Evolutionary conservation across 2,797 vertebrate genomes (phyloP).

Genomic region (Chrysocyon brachyurus): DNA sequence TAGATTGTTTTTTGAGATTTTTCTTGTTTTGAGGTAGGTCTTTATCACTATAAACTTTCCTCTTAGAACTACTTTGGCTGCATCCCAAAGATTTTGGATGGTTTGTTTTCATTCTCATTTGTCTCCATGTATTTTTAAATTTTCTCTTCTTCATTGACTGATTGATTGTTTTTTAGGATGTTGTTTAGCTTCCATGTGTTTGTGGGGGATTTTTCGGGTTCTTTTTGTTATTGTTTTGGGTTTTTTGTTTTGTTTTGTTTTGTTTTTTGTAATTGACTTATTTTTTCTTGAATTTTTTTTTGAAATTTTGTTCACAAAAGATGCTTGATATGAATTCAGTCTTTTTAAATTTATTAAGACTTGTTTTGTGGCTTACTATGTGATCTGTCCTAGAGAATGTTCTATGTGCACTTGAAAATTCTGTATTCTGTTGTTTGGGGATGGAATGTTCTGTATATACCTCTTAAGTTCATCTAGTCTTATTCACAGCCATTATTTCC

Average conservation of each 20-base stretch:
- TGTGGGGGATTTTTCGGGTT: not conserved
- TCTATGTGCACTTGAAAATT: not conserved
- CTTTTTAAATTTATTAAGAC: not conserved
- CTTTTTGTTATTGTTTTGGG: not conserved
- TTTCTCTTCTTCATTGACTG: not conserved
- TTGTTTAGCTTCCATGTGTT: not conserved
- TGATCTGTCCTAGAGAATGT: not conserved
- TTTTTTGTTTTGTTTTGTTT: not conserved
- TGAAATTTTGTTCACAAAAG: not conserved
- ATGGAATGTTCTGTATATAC: not conserved
- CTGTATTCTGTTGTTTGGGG: not conserved
- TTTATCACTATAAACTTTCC: not conserved
- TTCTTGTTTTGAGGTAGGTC: not conserved
- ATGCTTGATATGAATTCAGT: not conserved
- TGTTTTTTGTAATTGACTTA: not conserved
- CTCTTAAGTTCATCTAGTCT: not conserved
- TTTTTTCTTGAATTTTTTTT: not conserved
- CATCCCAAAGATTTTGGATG: not conserved
- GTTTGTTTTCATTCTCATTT: not conserved
- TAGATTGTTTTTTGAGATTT: not conserved
- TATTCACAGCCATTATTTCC: not conserved
- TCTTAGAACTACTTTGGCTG: not conserved
- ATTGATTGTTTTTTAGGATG: not conserved
- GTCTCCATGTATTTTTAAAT: not conserved
- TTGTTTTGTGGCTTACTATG: not conserved